Base-by-base conservation (phyloP, 2,113 vertebrate species). In the Marmota flaviventris region DNA sequence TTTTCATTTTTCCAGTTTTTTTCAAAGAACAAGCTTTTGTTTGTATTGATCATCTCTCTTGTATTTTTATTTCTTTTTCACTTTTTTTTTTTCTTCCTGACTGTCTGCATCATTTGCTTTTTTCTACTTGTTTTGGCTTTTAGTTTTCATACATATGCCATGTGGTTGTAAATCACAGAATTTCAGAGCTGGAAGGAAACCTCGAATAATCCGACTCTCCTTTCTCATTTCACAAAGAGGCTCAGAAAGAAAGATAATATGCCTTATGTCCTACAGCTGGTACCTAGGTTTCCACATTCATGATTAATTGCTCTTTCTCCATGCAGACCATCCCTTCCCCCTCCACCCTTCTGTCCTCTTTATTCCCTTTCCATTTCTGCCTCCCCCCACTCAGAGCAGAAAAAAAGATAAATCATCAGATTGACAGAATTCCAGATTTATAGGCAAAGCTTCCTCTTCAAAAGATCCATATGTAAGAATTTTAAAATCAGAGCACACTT, bases 251-350 rank as follows among this genome's bases (percentile, higher is more conserved):
- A 73, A 79, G 39, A 56, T 78, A 51, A 1, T 32, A 1, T 56
- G n/a, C 56, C 48, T 25, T 12, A 27, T 8, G 2, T 22, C n/a
- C 51, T 61, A 2, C 39, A 24, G 70, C 48, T 73, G 85, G 67
- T 3, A 39, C 45, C 7, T 2, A 18, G 13, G 34, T 72, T 39
- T 53, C 67, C 76, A 3, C 1, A 8, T 29, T n/a, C 61, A 24
- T 18, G 3, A 24, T 17, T 32, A 14, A 17, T 1, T 5, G 48
- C 4, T 51, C 72, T 14, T 42, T 32, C 24, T 29, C 42, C 29
- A 4, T 29, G 58, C 0, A 11, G 0, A 32, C 24, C 17, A 34
- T n/a, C 0, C 4, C 0, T 4, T 1, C n/a, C 8, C 32, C 51
- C 8, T 32, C 13, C 17, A 67, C 18, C 18, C 37, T 58, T 17